A percentile compares a stretch with the other conserved stretches of the same genome.
Conservation (phyloP, 2,888 invertebrate species). For the Onchidella celtica region DNA sequence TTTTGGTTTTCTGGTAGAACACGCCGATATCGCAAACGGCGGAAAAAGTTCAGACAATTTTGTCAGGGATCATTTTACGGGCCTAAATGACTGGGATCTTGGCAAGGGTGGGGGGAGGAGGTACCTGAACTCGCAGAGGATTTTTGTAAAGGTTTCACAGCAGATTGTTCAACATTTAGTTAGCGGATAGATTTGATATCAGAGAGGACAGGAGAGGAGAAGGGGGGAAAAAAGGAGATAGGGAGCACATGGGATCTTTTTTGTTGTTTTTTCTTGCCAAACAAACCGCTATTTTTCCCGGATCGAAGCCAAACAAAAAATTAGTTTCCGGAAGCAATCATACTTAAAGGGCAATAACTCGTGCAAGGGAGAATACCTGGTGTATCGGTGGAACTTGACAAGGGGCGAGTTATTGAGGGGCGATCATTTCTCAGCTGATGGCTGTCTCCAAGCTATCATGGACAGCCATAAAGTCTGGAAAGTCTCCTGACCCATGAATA, state of each 20-base stretch:
- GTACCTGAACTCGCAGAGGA: too few species aligned
- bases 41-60: too few species aligned
- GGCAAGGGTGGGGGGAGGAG: too few species aligned
- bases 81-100: too few species aligned
- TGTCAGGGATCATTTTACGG: too few species aligned
- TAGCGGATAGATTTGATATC: too few species aligned
- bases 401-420: constrained; percentile 2
- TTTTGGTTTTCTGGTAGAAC: too few species aligned
- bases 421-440: neutral
- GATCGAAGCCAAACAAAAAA: neutral
- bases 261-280: too few species aligned
- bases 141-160: too few species aligned
- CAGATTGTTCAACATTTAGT: too few species aligned
- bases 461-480: constrained; percentile 7
- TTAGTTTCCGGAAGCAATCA: neutral
- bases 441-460: neutral
- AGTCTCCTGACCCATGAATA: constrained; percentile 7
- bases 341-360: constrained; percentile 18
- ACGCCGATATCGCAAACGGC: too few species aligned
- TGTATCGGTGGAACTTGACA: neutral
- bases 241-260: too few species aligned
- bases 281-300: neutral
- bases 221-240: neutral
- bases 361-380: neutral
- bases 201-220: neutral